A percentile compares a stretch with the other conserved stretches of the same genome.
Evolutionary conservation across 2,888 invertebrate genomes (phyloP).

Genomic region (Odontocerum albicorne): DNA sequence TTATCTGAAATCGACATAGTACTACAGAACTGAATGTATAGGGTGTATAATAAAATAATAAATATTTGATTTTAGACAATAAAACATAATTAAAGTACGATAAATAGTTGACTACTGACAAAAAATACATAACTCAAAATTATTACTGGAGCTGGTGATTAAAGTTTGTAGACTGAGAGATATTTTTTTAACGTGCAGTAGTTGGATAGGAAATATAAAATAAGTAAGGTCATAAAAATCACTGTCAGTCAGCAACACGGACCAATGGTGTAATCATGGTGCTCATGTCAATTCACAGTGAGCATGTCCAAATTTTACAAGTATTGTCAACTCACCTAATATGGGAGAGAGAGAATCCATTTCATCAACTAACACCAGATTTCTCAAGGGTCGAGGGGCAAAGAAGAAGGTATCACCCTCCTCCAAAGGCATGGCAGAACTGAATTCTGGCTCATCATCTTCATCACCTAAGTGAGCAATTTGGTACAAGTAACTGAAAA

Average conservation of each 20-base stretch:
- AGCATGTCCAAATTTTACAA: no score
- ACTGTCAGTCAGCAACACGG: slow-evolving; percentile 58
- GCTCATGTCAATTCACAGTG: no score
- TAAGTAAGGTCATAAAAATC: slow-evolving; percentile 42
- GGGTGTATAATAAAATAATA: no score
- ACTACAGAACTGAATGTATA: no score
- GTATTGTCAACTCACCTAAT: slow-evolving; percentile 66
- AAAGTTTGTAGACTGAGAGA: no score
- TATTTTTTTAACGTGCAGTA: slow-evolving; percentile 18
- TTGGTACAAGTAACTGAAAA: slow-evolving; percentile 89
- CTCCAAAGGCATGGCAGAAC: slow-evolving; percentile 96
- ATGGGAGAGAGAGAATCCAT: slow-evolving; percentile 95
- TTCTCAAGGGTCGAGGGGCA: slow-evolving; percentile 89
- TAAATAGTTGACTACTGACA: no score
- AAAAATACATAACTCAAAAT: no score
- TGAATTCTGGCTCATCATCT: slow-evolving; percentile 98
- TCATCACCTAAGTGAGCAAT: slow-evolving; percentile 99
- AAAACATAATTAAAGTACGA: no score
- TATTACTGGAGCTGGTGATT: no score
- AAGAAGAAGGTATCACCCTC: slow-evolving; percentile 99
- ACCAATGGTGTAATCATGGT: slow-evolving; percentile 57
- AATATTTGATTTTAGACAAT: no score
- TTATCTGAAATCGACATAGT: no score
- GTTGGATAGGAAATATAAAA: no score
- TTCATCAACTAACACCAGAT: slow-evolving; percentile 96